Evolutionary conservation across 2,888 invertebrate species (phyloP).

Genomic region (Sipha maydis): DNA sequence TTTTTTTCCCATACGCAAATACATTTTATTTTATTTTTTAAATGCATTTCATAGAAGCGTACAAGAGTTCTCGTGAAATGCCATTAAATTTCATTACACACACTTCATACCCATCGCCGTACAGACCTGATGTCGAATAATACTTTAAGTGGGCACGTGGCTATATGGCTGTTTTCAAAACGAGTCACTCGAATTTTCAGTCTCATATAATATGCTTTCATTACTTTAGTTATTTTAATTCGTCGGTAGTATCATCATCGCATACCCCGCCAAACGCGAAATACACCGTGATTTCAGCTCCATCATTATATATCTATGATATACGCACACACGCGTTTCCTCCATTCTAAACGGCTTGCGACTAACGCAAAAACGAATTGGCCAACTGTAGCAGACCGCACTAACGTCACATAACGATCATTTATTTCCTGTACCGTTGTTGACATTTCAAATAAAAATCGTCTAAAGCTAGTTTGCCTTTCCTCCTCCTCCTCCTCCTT

Average conservation of each 20-base stretch:
- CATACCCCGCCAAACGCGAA: too few species aligned
- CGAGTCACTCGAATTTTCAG: not conserved
- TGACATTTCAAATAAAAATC: constrained; percentile 49
- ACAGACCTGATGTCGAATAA: not conserved
- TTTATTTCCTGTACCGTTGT: constrained; percentile 7
- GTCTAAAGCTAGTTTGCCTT: constrained; percentile 38
- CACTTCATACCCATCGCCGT: not conserved
- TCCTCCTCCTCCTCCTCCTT: not conserved
- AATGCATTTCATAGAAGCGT: not conserved
- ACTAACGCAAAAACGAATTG: not conserved
- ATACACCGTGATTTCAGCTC: too few species aligned
- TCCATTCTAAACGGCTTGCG: not conserved
- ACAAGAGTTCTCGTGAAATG: not conserved
- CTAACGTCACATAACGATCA: not conserved
- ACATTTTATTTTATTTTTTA: not conserved
- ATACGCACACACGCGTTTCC: not conserved
- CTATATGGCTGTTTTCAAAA: not conserved
- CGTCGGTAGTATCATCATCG: not conserved
- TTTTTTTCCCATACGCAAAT: not conserved
- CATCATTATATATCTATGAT: too few species aligned
- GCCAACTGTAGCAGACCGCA: not conserved
- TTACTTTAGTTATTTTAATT: not conserved
- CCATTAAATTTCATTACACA: constrained; percentile 4
- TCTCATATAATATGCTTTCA: not conserved
- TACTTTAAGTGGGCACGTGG: constrained; percentile 1